Evolutionary conservation across 2,888 invertebrate genomes (phyloP), one percentile per base, ranked within the genome.

Genomic region (Stenurella melanura): DNA sequence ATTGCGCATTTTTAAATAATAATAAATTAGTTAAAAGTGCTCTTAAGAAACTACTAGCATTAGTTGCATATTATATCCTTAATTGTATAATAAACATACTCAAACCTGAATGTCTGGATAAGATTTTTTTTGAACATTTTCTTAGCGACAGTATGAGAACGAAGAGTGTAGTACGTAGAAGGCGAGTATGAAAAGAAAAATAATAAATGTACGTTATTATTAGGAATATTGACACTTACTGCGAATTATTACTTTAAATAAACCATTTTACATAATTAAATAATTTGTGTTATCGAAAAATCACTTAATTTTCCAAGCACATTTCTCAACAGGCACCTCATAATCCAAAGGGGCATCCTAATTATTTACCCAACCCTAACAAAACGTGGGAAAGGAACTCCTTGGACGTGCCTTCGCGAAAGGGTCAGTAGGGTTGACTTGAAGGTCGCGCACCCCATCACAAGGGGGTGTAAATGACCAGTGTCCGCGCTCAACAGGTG

Each of bases 391-490:
- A 72, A 72, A 50, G 54, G 63, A 72, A 61, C 72, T 72, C 54
- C 72, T 72, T 72, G 72, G 72, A 72, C 72, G 72, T 72, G 72
- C 76, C 76, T 70, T 61, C 69, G 70, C 75, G 78, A 54, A 76
- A 76, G 78, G 78, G 78, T 78, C 78, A 61, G 67, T 30, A 66
- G 58, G 72, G 72, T 61, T 67, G 76, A 54, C 75, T 74, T 61
- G 74, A 73, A 76, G 76, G 78, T 73, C 76, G 74, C 78, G 60
- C 75, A 66, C 78, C 68, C 75, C 74, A 67, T 73, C 67, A 57
- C 73, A 66, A 50, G 67, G 63, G 74, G 74, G 76, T 75, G 79
- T 66, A 61, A 77, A 74, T 77, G 77, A 77, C 77, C 77, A 71
- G 61, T 17, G 77, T 74, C 77, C 77, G 71, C 50, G 72, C 63